These are phyloP conservation scores for Itoplectis maculator DNA, from an alignment of 2,888 invertebrate species.

Conservation along the genomic window DNA sequence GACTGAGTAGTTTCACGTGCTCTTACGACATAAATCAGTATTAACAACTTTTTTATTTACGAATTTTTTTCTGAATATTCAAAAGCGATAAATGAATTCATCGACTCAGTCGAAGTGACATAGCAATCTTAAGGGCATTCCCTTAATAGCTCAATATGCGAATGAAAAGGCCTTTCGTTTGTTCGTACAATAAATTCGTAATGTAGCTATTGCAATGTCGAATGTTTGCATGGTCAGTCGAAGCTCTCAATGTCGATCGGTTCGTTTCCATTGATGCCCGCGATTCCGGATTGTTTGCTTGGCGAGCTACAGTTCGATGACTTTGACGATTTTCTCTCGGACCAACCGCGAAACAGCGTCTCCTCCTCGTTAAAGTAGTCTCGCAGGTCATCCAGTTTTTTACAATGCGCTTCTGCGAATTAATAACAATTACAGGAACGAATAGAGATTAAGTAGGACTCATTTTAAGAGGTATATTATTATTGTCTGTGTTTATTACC, in stretches of 20 bases:
- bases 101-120: no score
- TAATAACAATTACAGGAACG: constrained; percentile 36
- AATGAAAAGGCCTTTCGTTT: no score
- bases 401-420: constrained; percentile 72
- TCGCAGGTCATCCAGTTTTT: constrained; percentile 73
- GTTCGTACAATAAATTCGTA: not conserved
- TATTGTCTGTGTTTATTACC: constrained; percentile 68
- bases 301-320: constrained; percentile 44
- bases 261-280: constrained; percentile 2
- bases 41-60: no score
- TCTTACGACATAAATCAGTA: no score
- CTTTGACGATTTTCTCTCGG: constrained; percentile 43
- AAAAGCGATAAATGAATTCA: no score
- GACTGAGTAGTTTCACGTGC: no score
- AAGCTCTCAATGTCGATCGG: constrained; percentile 8
- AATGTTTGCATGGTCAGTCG: not conserved
- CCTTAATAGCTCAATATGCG: no score
- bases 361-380: constrained; percentile 79
- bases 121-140: no score
- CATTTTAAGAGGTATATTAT: not conserved
- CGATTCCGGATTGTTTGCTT: not conserved
- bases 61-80: no score
- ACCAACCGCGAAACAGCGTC: constrained; percentile 74
- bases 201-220: not conserved
- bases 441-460: not conserved